These are phyloP conservation scores for Spodoptera littoralis DNA, from an alignment of 2,888 invertebrate genomes.

Conservation along the genomic window DNA sequence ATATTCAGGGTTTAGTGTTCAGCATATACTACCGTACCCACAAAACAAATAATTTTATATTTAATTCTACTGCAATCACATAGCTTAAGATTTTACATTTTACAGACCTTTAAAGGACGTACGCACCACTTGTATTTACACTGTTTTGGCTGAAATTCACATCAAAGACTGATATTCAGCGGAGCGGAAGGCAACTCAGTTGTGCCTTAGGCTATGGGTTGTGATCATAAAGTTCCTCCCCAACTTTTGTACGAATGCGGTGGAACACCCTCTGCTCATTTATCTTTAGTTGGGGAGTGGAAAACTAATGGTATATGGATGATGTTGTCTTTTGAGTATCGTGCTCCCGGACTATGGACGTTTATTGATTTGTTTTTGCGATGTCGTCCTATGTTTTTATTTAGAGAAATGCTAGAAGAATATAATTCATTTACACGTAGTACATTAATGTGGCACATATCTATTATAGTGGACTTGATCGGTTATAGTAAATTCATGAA, in stretches of 20 bases:
- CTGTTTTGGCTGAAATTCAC: slow-evolving; percentile 33
- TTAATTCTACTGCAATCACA: not conserved
- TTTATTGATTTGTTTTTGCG: slow-evolving; percentile 23
- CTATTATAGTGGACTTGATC: too few species aligned
- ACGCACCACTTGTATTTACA: slow-evolving; percentile 1
- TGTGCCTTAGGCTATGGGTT: slow-evolving; percentile 25
- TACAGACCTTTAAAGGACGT: not conserved
- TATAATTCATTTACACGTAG: too few species aligned
- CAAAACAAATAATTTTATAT: not conserved
- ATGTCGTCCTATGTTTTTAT: not conserved
- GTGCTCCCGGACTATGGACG: slow-evolving; percentile 1
- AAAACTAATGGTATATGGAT: slow-evolving; percentile 45
- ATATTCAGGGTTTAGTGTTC: too few species aligned
- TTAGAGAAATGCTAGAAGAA: too few species aligned
- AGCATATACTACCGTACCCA: too few species aligned
- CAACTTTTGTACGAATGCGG: slow-evolving; percentile 38
- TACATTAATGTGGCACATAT: too few species aligned
- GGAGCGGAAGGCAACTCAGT: slow-evolving; percentile 32
- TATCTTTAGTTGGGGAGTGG: slow-evolving; percentile 41
- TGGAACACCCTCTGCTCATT: slow-evolving; percentile 33
- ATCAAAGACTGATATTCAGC: slow-evolving; percentile 43
- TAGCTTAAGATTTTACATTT: not conserved
- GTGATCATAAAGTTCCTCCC: slow-evolving; percentile 48
- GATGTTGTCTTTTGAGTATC: slow-evolving; percentile 33
- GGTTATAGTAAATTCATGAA: too few species aligned